These are phyloP conservation scores for Mactromeris polynyma DNA, from an alignment of 2,888 invertebrate genomes.

Conservation along the genomic window DNA sequence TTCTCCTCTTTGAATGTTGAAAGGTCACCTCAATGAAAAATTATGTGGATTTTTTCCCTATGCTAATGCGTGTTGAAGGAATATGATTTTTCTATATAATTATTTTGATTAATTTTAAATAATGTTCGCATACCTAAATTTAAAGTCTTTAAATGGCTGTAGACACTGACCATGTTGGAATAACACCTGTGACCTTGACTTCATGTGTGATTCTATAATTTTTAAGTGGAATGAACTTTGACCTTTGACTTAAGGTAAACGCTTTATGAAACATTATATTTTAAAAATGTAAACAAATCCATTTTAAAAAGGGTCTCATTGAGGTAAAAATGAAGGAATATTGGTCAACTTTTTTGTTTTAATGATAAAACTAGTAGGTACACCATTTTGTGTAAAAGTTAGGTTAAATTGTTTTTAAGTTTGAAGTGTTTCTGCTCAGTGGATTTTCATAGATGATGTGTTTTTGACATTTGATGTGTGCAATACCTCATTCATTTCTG, in stretches of 20 bases:
- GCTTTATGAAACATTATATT: background rate
- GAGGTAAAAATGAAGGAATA: background rate
- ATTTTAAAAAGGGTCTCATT: background rate
- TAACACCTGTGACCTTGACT: background rate
- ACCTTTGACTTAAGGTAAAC: background rate
- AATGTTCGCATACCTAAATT: too few species aligned
- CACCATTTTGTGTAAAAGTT: background rate
- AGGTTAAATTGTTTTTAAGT: slow-evolving; percentile 4
- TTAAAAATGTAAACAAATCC: background rate
- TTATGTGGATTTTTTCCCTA: too few species aligned
- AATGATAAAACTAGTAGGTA: background rate
- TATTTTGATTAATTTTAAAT: too few species aligned
- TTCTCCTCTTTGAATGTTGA: background rate
- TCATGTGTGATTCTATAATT: background rate
- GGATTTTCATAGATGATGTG: slow-evolving; percentile 11
- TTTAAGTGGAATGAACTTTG: background rate
- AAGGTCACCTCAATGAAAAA: background rate
- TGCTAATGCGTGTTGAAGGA: too few species aligned
- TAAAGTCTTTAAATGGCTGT: too few species aligned
- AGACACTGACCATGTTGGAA: background rate
- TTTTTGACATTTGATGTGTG: slow-evolving; percentile 47
- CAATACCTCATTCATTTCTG: slow-evolving; percentile 55
- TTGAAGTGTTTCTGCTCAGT: slow-evolving; percentile 14
- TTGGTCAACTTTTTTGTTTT: background rate
- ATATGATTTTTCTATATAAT: too few species aligned